A percentile compares a stretch with the other conserved stretches of the same genome.
Conservation (phyloP, 2,888 invertebrate genomes). For the Eupeodes luniger region DNA sequence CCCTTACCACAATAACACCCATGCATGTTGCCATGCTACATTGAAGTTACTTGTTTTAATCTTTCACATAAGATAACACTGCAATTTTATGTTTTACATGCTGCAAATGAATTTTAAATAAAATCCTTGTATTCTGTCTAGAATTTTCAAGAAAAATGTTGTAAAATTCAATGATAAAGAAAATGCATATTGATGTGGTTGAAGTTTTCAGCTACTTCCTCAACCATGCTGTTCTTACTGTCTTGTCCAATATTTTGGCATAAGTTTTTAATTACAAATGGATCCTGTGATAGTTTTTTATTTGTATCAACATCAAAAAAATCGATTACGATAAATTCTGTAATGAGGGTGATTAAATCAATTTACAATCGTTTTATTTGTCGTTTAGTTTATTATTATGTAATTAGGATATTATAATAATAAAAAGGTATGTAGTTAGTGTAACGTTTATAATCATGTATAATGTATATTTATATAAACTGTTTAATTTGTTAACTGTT, state of each 20-base stretch:
- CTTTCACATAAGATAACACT: background rate
- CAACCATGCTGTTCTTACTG: background rate
- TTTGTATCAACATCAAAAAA: background rate
- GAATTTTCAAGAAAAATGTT: background rate
- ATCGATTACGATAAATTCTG: slow-evolving; percentile 19
- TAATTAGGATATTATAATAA: slow-evolving; percentile 22
- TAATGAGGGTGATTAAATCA: slow-evolving; percentile 25
- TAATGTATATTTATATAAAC: slow-evolving; percentile 67
- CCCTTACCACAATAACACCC: background rate
- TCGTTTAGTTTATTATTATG: slow-evolving; percentile 38
- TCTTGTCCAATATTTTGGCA: background rate
- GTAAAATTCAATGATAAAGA: too few relatives aligned
- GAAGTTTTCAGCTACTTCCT: background rate
- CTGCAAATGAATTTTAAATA: background rate
- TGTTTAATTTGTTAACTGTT: slow-evolving; percentile 68
- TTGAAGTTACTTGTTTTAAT: background rate
- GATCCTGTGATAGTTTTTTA: slow-evolving; percentile 25
- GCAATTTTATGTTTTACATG: background rate
- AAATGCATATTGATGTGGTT: background rate
- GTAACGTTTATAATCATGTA: slow-evolving; percentile 57
- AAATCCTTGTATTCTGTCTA: background rate
- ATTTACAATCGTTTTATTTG: slow-evolving; percentile 52
- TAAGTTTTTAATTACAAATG: slow-evolving; percentile 4
- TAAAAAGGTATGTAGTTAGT: slow-evolving; percentile 51
- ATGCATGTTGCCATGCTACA: background rate